Evolutionary conservation across 35 echinoderm and acorn worm genomes (phyloP), one percentile per base, ranked within the genome.

Genomic region (Diadema setosum): DNA sequence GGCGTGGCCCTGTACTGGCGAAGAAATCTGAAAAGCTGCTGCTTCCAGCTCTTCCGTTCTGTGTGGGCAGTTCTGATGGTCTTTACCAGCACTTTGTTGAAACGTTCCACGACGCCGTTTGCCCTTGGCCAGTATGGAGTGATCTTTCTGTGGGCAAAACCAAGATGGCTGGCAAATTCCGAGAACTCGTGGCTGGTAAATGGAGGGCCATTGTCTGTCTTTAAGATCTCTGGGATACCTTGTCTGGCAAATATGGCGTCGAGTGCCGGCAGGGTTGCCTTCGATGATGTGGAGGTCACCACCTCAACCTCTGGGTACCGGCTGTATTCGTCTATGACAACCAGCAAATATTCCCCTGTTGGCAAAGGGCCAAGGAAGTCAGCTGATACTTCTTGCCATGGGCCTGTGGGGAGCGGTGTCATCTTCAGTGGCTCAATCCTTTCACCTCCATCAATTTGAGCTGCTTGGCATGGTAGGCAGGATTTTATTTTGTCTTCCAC

Each of bases 1-100:
- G 82, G 87, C 14, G 92, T 94, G 4, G 92, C 87, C 44, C 87
- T 34, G 49, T 94, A 90, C 39, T 94, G 86, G 35, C 87, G 70
- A 14, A 94, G 87, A 75, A 84, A 94, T 40, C 80, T 82, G 36
- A 39, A 81, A 1, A 93, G 50, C 58, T 88, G 73, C 39, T 94
- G 92, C 64, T 84, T 83, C 92, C 87, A 94, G 31, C 42, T 73
- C 85, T 82, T 82, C 21, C 43, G 33, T 4, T 50, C 78, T 43
- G 26, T 8, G 46, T 82, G 42, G 16, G 76, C 76, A 44, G 41
- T 41, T n/a, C 75, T 29, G 11, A 81, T 39, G n/a, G 39, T 17
- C 11, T 30, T 81, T 39, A 81, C 42, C 26, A 81, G 75, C 37
- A 39, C 14, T 42, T 81, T 81, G 75, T 81, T 81, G 75, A 81